Evolutionary conservation across 2,888 invertebrate species (phyloP), one percentile per base, ranked within the genome.

Genomic region (Lithophane ornitopus): DNA sequence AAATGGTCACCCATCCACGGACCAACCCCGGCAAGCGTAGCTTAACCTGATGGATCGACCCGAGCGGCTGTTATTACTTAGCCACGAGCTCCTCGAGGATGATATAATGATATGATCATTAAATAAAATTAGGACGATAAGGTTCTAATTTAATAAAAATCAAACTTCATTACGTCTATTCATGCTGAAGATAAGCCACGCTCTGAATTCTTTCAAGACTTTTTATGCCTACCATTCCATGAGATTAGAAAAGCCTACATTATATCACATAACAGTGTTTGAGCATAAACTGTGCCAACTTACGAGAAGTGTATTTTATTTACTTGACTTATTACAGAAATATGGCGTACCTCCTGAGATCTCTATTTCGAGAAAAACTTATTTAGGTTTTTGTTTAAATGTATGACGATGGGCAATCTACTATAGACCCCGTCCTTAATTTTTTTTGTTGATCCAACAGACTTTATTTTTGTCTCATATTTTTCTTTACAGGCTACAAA

Each of bases 121-220:
- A 19, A 44, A 62, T 49, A 14, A 52, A 70, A 28, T 58, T 16
- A 34, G 0, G 26, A 54, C 26, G 1, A 22, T 19, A 19, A 19
- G 26, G 22, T 14, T 65, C 34, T 12, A 52, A 26, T 78, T 14
- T 22, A 58, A 52, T 58, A 19, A 65, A 49, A 59, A 46, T 46
- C 8, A 54, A 46, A 14, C 19, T 59, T 28, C 3, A 54, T 65
- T 54, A 74, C 58, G 9, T 39, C n/a, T 19, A 52, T 44, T n/a
- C 44, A 58, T 52, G 28, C 9, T n/a, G 26, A 75, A 59, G 28
- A 52, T 52, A 59, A 62, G 14, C 44, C 19, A 8, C 54, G 34
- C 70, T 70, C 28, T 22, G 11, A 62, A 58, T 76, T 70, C 0
- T 44, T 62, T 58, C 11, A 26, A 82, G 26, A 62, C 26, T 11